phyloP scores from a whole-genome alignment of 2,888 invertebrate species.

The Archaeoteleia sp. region DNA sequence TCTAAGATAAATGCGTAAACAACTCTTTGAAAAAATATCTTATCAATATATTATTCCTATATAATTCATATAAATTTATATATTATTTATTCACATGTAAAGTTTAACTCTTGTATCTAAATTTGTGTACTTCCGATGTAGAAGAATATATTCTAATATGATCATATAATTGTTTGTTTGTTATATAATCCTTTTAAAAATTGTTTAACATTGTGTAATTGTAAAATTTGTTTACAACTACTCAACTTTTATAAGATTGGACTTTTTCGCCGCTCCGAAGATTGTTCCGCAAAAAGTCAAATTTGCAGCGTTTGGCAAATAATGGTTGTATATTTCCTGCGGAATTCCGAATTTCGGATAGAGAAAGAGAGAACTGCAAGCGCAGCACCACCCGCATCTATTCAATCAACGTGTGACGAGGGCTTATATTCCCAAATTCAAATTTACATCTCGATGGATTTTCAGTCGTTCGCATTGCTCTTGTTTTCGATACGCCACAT shows the following conservation, averaged over 20 bases:
- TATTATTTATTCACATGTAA: too few relatives aligned
- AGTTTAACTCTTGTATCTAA: too few relatives aligned
- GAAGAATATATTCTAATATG: too few relatives aligned
- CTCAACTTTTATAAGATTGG: conserved; percentile 22
- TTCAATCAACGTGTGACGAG: conserved; percentile 63
- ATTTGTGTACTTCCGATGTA: too few relatives aligned
- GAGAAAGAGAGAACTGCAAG: conserved; percentile 57
- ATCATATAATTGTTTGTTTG: too few relatives aligned
- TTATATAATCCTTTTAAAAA: too few relatives aligned
- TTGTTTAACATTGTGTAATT: too few relatives aligned
- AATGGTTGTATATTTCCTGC: conserved; percentile 31
- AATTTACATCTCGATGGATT: conserved; percentile 56
- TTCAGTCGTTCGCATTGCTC: conserved; percentile 34
- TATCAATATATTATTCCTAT: too few relatives aligned
- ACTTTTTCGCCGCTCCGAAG: conserved; percentile 3
- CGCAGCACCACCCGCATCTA: conserved; percentile 65
- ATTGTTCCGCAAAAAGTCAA: conserved; percentile 31
- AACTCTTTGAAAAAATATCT: too few relatives aligned
- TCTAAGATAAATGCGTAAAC: too few relatives aligned
- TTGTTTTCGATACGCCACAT: conserved; percentile 32
- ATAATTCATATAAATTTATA: too few relatives aligned
- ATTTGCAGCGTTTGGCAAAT: conserved; percentile 36
- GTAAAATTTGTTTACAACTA: too few relatives aligned
- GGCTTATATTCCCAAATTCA: conserved; percentile 55
- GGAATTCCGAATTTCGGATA: conserved; percentile 37